These are phyloP conservation scores for Chionomys nivalis DNA, from an alignment of 2,113 vertebrate genomes.

Conservation along the genomic window DNA sequence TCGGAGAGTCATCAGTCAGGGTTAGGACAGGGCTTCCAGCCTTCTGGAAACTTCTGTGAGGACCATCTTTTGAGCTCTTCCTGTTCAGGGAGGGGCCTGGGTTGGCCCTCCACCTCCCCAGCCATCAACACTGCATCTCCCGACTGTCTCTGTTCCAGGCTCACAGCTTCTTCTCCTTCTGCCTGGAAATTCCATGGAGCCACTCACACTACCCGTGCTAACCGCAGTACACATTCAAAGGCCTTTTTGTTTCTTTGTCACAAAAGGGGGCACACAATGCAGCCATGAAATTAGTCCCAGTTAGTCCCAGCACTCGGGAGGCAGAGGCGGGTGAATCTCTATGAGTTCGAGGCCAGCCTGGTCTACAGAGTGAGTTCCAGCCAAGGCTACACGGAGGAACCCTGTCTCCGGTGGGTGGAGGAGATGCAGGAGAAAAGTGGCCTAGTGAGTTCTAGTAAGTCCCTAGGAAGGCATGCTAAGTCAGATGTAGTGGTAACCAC, in stretches of 20 bases:
- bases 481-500: neutral
- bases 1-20: too few relatives aligned
- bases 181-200: too few relatives aligned
- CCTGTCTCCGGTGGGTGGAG: neutral
- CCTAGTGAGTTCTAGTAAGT: rapidly evolving
- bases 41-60: neutral
- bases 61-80: neutral
- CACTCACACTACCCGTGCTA: rapidly evolving
- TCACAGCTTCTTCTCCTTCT: too few relatives aligned
- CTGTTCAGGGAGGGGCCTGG: rapidly evolving
- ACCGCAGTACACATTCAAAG: neutral
- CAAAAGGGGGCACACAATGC: neutral
- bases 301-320: neutral
- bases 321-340: neutral
- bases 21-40: rapidly evolving
- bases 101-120: too few relatives aligned
- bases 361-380: neutral
- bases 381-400: neutral
- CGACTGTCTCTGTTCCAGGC: neutral
- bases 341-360: neutral
- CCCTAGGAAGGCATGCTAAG: rapidly evolving
- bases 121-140: rapidly evolving
- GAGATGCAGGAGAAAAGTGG: neutral
- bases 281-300: too few relatives aligned
- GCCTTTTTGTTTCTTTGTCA: neutral